A percentile compares a stretch with the other conserved stretches of the same genome.
Evolutionary conservation across 2,888 invertebrate species (phyloP).

Genomic region (Xestia sexstrigata): DNA sequence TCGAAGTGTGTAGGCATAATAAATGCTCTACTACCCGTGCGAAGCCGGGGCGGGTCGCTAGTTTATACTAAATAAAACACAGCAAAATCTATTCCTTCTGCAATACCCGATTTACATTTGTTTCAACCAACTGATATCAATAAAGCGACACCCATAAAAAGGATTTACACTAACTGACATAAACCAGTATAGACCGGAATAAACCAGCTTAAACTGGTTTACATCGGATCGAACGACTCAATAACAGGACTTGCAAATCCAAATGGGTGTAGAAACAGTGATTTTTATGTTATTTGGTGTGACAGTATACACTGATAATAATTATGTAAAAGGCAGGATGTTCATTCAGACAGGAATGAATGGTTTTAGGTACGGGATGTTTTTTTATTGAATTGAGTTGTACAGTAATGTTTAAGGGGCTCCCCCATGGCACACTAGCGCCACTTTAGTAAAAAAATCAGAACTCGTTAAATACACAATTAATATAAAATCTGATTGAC

Average conservation of each 20-base stretch:
- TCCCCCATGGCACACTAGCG: no score
- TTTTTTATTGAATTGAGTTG: slow-evolving; percentile 10
- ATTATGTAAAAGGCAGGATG: neutral
- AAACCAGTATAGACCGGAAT: slow-evolving; percentile 58
- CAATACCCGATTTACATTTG: slow-evolving; percentile 1
- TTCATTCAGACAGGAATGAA: neutral
- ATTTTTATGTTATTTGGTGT: slow-evolving; percentile 57
- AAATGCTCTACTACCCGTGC: no score
- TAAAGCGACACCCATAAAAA: slow-evolving; percentile 62
- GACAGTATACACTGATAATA: neutral
- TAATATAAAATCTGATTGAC: no score
- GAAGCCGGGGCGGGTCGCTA: no score
- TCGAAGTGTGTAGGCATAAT: no score
- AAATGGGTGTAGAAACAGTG: slow-evolving; percentile 40
- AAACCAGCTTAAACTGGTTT: slow-evolving; percentile 54
- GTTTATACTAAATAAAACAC: neutral
- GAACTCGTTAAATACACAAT: no score
- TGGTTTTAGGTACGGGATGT: neutral
- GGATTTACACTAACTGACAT: slow-evolving; percentile 61
- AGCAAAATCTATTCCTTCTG: neutral
- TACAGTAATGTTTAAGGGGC: no score
- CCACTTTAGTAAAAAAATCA: no score
- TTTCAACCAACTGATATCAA: slow-evolving; percentile 47
- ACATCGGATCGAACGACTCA: slow-evolving; percentile 67
- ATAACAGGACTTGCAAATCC: slow-evolving; percentile 67